phyloP scores from a whole-genome alignment of 2,888 invertebrate genomes.

The Halictus ligatus region DNA sequence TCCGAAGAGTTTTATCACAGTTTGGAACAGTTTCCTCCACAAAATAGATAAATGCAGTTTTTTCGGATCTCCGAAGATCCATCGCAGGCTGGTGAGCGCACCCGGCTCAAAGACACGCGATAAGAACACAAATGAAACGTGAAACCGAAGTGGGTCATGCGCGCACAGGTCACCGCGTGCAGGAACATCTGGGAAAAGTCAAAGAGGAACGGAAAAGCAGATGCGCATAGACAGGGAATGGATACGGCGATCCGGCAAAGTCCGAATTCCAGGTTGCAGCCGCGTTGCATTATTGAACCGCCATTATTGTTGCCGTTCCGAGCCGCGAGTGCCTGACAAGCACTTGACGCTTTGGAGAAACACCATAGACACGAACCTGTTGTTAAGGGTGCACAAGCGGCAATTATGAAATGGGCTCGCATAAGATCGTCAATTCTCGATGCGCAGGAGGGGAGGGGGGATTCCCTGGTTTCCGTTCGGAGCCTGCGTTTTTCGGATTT shows the following conservation, averaged over 20 bases:
- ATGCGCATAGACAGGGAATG: not conserved
- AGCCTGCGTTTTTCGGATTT: not conserved
- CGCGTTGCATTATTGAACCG: constrained; percentile 58
- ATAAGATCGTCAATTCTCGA: constrained; percentile 51
- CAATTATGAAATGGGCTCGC: constrained; percentile 75
- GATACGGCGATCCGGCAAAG: constrained; percentile 47
- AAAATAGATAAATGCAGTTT: not conserved
- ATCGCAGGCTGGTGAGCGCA: not conserved
- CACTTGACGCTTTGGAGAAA: constrained; percentile 57
- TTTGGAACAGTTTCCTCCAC: not conserved
- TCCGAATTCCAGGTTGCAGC: constrained; percentile 46
- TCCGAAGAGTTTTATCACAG: not conserved
- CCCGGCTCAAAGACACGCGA: not conserved
- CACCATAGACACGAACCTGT: constrained; percentile 61
- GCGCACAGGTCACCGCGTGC: not conserved
- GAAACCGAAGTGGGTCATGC: constrained; percentile 22
- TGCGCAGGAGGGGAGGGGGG: no score
- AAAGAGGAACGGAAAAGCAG: constrained; percentile 25
- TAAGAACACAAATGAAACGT: constrained; percentile 25
- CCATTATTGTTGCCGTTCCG: constrained; percentile 59
- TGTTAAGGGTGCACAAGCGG: constrained; percentile 74
- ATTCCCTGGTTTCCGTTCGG: not conserved
- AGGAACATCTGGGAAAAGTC: constrained; percentile 9
- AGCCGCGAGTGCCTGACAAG: constrained; percentile 56
- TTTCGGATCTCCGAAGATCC: not conserved